Base-by-base conservation (phyloP, 2,113 vertebrate species). In the Eulacestoma nigropectus region DNA sequence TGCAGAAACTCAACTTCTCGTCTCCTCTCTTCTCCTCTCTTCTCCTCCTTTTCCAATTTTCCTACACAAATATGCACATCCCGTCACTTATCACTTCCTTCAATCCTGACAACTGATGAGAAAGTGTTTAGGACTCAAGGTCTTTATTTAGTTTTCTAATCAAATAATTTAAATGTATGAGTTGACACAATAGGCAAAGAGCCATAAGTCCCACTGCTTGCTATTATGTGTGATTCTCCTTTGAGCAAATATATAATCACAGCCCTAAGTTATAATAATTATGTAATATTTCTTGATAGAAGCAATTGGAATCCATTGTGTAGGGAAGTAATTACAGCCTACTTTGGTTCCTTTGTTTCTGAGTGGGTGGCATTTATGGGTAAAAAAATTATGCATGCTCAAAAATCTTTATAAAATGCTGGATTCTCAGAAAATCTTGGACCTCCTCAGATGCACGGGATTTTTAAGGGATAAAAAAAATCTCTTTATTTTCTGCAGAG, bases 211-310 rank as follows among this genome's bases (percentile, higher is more conserved):
- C 59, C 70, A 20, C 44, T 78, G 79, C 90, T 85, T 82, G 91
- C 86, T 89, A 84, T 95, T 95, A 76, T 91, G 59, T 64, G 82
- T 72, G 90, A 93, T 86, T 95, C 92, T 92, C 70, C 87, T 83
- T 95, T 80, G 78, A 96, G 89, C 91, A 97, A 97, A 97, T 97
- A 93, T 70, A 84, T 96, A 96, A 97, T 97, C 93, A 96, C 91
- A 93, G 59, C n/a, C 44, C 59, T 84, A 57, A 95, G 90, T 96
- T 97, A 95, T 88, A 96, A 97, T 97, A 96, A 97, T 97, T 97
- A 96, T 96, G 92, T 76, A 97, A 97, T 97, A 97, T 96, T 97
- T 97, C 88, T 95, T 95, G 93, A 96, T 95, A 93, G 93, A 46
- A 96, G 86, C 88, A 96, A 95, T 93, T 91, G 88, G 75, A 91